Evolutionary conservation across 2,888 invertebrate genomes (phyloP).

Genomic region (Nipponacmea schrenckii): DNA sequence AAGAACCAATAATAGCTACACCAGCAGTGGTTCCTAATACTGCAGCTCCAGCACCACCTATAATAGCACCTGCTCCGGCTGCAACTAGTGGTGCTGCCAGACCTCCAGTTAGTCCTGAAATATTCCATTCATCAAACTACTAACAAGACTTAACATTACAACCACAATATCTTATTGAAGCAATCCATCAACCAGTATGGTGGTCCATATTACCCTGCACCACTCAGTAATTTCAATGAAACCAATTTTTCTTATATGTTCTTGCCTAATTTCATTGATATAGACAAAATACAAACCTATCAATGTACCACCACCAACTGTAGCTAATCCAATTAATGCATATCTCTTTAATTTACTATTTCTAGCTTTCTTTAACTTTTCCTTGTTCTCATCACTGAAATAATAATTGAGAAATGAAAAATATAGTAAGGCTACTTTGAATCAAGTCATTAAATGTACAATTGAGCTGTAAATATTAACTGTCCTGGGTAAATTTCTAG

Average conservation of each 20-base stretch:
- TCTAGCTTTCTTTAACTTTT: conserved; percentile 69
- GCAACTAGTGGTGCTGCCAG: conserved; percentile 75
- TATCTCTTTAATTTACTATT: conserved; percentile 74
- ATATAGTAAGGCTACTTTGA: background rate
- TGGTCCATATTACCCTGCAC: background rate
- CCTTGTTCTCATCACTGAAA: conserved; percentile 71
- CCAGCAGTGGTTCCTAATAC: conserved; percentile 64
- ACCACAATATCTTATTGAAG: too few relatives aligned
- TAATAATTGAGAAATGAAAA: conserved; percentile 11
- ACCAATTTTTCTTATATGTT: too few relatives aligned
- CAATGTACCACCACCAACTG: conserved; percentile 75
- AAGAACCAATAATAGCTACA: conserved; percentile 71
- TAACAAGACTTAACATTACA: background rate
- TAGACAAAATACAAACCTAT: conserved; percentile 69
- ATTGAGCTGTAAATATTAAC: too few relatives aligned
- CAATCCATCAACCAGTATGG: too few relatives aligned
- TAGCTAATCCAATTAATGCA: conserved; percentile 75
- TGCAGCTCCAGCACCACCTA: conserved; percentile 71
- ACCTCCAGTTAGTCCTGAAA: conserved; percentile 75
- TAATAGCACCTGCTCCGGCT: conserved; percentile 68
- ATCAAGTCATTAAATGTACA: background rate
- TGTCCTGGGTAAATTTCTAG: too few relatives aligned
- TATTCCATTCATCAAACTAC: background rate
- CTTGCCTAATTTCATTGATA: too few relatives aligned
- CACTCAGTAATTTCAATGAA: too few relatives aligned